phyloP scores from a whole-genome alignment of 1,140 invertebrate genomes.

The Drosophila kanapiae region DNA sequence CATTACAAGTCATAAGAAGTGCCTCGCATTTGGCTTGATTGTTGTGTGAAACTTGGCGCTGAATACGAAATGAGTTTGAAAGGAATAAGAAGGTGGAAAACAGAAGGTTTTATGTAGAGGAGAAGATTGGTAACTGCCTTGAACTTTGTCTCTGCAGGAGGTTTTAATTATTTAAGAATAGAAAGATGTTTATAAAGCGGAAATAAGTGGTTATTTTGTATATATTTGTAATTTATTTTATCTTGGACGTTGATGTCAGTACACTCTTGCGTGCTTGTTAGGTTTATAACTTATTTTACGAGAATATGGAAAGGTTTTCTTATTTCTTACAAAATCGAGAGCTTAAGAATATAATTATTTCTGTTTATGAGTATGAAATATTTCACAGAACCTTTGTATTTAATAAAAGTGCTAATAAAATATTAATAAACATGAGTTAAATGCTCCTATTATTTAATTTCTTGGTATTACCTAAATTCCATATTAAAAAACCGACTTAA shows the following conservation, averaged over 20 bases:
- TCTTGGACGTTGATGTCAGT: no score
- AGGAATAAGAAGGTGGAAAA: neutral
- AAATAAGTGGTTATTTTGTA: no score
- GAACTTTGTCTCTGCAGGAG: no score
- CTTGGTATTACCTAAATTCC: neutral
- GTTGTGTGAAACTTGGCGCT: slow-evolving; percentile 65
- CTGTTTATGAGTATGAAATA: no score
- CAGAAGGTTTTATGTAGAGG: neutral
- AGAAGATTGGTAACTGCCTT: neutral
- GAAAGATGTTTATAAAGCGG: neutral
- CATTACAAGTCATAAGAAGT: slow-evolving; percentile 62
- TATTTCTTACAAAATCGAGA: neutral
- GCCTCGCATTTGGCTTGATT: slow-evolving; percentile 64
- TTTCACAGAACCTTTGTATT: no score
- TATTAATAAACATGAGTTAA: no score
- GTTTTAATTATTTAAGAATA: neutral
- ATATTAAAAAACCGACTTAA: no score
- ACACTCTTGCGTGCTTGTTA: no score
- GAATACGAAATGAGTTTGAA: slow-evolving; percentile 66
- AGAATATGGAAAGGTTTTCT: neutral
- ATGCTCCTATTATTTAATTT: neutral
- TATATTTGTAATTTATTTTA: no score
- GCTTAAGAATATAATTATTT: no score
- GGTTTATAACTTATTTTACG: neutral
- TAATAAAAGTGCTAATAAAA: no score